Base-by-base conservation (phyloP, 2,888 invertebrate genomes). In the Peribatodes rhomboidaria region DNA sequence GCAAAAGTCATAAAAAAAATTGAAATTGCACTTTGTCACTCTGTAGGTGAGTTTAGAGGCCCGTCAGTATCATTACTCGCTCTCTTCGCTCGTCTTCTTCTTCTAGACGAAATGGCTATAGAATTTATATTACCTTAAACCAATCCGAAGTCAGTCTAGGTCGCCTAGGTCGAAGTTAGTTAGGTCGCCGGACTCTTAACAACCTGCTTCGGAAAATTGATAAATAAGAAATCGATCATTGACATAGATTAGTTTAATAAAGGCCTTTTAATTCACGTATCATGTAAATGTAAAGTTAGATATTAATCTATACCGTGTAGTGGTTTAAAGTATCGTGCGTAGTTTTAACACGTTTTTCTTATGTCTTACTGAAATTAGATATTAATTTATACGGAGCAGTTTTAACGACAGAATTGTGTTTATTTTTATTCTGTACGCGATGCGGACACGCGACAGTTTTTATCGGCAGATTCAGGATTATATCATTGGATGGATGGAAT, bases 341-440 rank as follows among this genome's bases (percentile, higher is more conserved):
- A 55, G 20, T 22, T 41, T 14, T 55, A 58, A 54, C 55, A 58
- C 14, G 58, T 61, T 62, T 58, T 52, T 41, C n/a, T 16, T n/a
- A 53, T 14, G 44, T 16, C 11, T 59, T 22, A n/a, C 13, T 18
- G 14, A 20, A 20, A 8, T 31, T 10, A 4, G n/a, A 41, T 49
- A 39, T 41, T 54, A 41, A 55, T 37, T 11, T 31, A 61, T 47
- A 49, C 16, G 18, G 31, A 60, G 7, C 20, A 13, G 7, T 22
- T 35, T 52, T 44, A 14, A 27, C 6, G 16, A 41, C 14, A n/a
- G 10, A 49, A 42, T 37, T 37, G 8, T 44, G 35, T 37, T 50
- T 11, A 41, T 20, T 42, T 47, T 49, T 0, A 50, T 50, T 10
- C 35, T 10, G 27, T 18, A 20, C 16, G 37, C 16, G 22, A 35